Conservation (phyloP, 2,797 vertebrate genomes). For the Onychomys arenicola region DNA sequence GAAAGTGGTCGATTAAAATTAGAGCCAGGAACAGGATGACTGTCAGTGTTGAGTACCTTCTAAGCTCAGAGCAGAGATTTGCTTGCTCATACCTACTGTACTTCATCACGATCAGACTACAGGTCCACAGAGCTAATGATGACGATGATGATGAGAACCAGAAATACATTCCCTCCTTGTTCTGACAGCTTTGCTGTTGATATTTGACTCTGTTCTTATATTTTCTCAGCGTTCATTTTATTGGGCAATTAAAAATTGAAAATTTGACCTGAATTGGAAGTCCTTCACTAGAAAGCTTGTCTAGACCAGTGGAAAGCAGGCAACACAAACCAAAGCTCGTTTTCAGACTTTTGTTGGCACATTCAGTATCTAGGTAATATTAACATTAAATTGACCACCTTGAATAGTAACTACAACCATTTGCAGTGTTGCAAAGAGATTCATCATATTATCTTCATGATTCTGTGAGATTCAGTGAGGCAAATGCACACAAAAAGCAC, state of each 20-base stretch:
- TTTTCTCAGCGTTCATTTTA: not conserved
- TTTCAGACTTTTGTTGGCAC: not conserved
- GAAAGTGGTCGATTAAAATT: not conserved
- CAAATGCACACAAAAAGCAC: not conserved
- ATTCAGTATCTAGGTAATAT: not conserved
- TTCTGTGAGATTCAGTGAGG: not conserved
- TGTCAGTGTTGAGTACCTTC: not conserved
- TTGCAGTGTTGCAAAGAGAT: not conserved
- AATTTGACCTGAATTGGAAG: not conserved
- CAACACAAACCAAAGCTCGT: not conserved
- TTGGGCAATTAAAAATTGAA: not conserved
- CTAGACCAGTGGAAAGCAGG: not conserved
- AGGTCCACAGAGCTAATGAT: not conserved
- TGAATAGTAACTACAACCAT: not conserved
- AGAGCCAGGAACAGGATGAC: not conserved
- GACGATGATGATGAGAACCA: not conserved
- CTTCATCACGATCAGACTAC: not conserved
- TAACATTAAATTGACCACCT: not conserved
- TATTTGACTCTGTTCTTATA: not conserved
- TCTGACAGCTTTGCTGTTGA: not conserved
- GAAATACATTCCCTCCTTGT: not conserved
- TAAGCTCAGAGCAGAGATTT: not conserved
- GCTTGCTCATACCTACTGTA: not conserved
- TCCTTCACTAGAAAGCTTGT: not conserved
- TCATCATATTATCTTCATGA: not conserved